Evolutionary conservation across 2,113 vertebrate genomes (phyloP), one percentile per base, ranked within the genome.

Genomic region (Hydrolagus affinis): DNA sequence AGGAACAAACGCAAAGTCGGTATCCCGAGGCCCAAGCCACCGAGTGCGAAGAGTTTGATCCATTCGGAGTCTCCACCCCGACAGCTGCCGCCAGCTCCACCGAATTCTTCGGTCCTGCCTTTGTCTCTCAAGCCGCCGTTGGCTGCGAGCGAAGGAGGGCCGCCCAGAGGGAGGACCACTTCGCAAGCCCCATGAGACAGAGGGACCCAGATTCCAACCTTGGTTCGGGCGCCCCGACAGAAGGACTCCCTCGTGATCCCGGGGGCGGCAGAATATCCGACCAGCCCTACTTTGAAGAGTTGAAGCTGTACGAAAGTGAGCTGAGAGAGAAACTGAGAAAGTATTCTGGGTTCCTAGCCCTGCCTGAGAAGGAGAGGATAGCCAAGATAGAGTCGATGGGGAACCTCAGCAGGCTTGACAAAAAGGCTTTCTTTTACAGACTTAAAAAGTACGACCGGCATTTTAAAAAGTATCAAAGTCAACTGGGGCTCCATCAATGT

Each of bases 271-370:
- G 66, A 83, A 11, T 0, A 10, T 62, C 8, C 8, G 57, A 62
- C 9, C 19, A 62, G 12, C 87, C 85, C 68, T 44, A 76, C 72
- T 85, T 17, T 78, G 56, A 86, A 70, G 85, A 77, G n/a, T 70
- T 85, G 15, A 78, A 85, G 64, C 11, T 4, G 8, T 23, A 83
- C 23, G 83, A 86, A 19, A 88, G 86, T n/a, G 64, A 87, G 68
- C 78, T 88, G 57, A 88, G 88, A 86, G 88, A 88, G 64, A 88
- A 89, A 80, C 87, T 87, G 62, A 88, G 85, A 11, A 89, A 91
- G 87, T 87, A 89, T 86, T 86, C 87, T 21, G 73, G 32, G n/a
- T 89, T 87, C 86, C 85, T 89, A 15, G 85, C 60, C 19, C 75
- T 88, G 25, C 73, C 30, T 3, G 77, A 89, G 25, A 87, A 87